These are phyloP conservation scores for Porites evermanni DNA, from an alignment of 92 coral and sea anemone genomes.

Conservation along the genomic window DNA sequence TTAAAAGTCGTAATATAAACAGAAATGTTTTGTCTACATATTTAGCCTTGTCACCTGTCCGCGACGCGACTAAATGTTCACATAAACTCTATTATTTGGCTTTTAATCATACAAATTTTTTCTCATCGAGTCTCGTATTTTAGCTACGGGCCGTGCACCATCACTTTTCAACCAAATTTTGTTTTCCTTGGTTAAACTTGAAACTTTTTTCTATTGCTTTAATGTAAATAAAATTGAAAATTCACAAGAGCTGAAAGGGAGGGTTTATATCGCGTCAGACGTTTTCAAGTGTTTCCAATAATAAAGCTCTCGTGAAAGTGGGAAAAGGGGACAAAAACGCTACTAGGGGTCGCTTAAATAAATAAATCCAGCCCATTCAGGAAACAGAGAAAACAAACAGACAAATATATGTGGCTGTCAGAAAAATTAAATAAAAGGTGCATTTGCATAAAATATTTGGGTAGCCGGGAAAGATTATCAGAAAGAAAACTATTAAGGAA, in stretches of 20 bases:
- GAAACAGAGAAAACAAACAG: conserved; percentile 17
- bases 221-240: not conserved
- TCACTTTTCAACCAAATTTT: not conserved
- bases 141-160: too few species aligned
- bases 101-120: too few species aligned
- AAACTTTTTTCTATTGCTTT: not conserved
- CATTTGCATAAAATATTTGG: conserved; percentile 43
- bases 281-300: not conserved
- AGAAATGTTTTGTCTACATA: not conserved
- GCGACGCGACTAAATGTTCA: not conserved
- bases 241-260: not conserved
- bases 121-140: too few species aligned
- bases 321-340: not conserved
- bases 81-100: not conserved
- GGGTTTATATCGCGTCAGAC: not conserved
- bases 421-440: conserved; percentile 2
- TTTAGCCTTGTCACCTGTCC: not conserved
- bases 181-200: not conserved
- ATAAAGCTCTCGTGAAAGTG: not conserved
- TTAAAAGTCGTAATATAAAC: not conserved
- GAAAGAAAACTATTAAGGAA: not conserved
- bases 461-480: not conserved
- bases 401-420: conserved; percentile 2
- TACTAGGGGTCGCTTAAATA: conserved; percentile 22
- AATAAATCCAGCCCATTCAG: conserved; percentile 10